A percentile compares a stretch with the other conserved stretches of the same genome.
Evolutionary conservation across 2,113 vertebrate species (phyloP).

Genomic region (Serinus canaria): DNA sequence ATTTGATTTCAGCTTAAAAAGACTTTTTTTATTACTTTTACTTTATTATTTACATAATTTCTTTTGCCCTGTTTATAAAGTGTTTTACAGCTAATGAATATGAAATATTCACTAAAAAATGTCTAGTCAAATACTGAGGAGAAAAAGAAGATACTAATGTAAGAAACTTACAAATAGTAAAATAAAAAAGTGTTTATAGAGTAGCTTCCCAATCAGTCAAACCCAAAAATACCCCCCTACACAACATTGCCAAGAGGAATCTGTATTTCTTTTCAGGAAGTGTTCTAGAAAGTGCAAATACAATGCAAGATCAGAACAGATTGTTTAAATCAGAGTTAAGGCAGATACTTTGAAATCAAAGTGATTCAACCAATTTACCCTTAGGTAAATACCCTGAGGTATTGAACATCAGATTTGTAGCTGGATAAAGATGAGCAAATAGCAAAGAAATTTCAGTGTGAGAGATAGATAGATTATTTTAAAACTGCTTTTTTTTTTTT

Average conservation of each 20-base stretch:
- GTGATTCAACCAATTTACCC: background rate
- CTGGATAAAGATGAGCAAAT: background rate
- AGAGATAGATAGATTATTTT: background rate
- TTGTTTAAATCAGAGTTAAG: background rate
- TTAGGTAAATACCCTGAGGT: background rate
- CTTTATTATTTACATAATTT: background rate
- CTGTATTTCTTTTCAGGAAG: background rate
- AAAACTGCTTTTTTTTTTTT: background rate
- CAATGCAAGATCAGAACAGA: background rate
- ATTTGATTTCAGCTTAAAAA: background rate
- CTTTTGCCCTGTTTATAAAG: background rate
- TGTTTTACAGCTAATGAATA: background rate
- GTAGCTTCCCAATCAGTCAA: background rate
- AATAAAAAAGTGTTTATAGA: background rate
- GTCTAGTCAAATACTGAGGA: background rate
- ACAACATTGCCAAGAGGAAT: background rate
- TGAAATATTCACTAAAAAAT: background rate
- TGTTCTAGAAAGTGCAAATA: background rate
- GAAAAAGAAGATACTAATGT: background rate
- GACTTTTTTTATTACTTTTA: background rate
- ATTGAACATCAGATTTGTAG: background rate
- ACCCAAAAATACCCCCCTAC: background rate
- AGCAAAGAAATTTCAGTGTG: background rate
- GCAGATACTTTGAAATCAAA: background rate
- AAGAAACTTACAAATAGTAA: background rate